phyloP scores from a whole-genome alignment of 2,113 vertebrate species.

The Bolborhynchus lineola region DNA sequence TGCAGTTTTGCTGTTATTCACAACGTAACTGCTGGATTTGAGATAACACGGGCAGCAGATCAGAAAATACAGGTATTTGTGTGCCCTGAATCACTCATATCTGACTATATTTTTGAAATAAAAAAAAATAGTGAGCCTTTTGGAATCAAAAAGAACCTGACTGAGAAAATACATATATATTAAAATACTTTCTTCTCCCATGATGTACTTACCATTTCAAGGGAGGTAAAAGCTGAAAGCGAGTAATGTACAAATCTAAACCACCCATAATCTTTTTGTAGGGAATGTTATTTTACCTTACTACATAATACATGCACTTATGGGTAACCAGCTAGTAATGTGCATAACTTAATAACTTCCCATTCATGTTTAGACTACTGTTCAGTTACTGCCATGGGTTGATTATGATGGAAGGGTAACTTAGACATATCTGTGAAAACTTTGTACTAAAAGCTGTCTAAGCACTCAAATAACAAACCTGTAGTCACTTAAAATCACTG shows the following conservation, averaged over 20 bases:
- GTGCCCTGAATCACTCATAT: not conserved
- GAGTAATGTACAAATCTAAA: not conserved
- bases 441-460: not conserved
- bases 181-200: not conserved
- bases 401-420: not conserved
- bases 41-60: not conserved
- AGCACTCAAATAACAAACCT: not conserved
- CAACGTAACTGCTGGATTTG: not conserved
- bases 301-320: not conserved
- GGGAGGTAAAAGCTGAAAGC: not conserved
- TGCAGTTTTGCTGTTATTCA: not conserved
- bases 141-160: not conserved
- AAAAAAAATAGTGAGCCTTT: not conserved
- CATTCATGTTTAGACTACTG: not conserved
- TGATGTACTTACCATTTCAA: not conserved
- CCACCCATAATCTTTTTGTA: not conserved
- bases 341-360: not conserved
- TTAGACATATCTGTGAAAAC: not conserved
- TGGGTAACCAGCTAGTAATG: not conserved
- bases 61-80: not conserved
- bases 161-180: not conserved
- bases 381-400: not conserved
- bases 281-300: not conserved
- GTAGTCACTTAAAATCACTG: not conserved
- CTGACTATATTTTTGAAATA: not conserved